Evolutionary conservation across 2,888 invertebrate genomes (phyloP).

Genomic region (Microchrysa polita): DNA sequence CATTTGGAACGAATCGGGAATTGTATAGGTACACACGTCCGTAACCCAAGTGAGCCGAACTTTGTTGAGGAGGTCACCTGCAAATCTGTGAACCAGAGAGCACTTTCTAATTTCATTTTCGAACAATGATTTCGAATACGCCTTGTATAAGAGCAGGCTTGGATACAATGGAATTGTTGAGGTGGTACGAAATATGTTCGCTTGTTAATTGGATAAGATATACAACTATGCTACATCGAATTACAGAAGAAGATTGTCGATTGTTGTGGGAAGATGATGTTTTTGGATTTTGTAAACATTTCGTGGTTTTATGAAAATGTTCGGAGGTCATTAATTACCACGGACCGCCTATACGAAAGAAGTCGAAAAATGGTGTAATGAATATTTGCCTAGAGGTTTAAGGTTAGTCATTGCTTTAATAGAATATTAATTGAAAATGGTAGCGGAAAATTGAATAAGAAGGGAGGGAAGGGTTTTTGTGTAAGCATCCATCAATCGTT

Average conservation of each 20-base stretch:
- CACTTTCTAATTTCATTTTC: conserved; percentile 41
- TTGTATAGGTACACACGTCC: conserved; percentile 22
- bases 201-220: conserved; percentile 32
- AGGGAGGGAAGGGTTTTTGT: too few relatives aligned
- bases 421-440: background rate
- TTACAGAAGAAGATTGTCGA: conserved; percentile 31
- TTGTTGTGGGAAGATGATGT: too few relatives aligned
- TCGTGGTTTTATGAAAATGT: conserved; percentile 29
- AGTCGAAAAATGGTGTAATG: conserved; percentile 8
- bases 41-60: background rate
- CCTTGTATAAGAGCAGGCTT: conserved; percentile 36
- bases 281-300: conserved; percentile 31
- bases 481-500: too few relatives aligned
- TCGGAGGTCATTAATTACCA: conserved; percentile 27
- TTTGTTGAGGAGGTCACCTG: conserved; percentile 22
- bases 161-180: conserved; percentile 12
- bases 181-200: conserved; percentile 31
- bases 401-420: background rate
- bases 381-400: conserved; percentile 6
- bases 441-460: background rate
- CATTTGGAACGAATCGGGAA: conserved; percentile 39
- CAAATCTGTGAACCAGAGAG: conserved; percentile 33
- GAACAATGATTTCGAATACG: conserved; percentile 40
- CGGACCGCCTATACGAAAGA: conserved; percentile 16
- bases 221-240: background rate